Percentiles rank a stretch among this genome's conserved stretches.
Conservation (phyloP, 2,113 vertebrate species). For the Oncorhynchus mykiss region DNA sequence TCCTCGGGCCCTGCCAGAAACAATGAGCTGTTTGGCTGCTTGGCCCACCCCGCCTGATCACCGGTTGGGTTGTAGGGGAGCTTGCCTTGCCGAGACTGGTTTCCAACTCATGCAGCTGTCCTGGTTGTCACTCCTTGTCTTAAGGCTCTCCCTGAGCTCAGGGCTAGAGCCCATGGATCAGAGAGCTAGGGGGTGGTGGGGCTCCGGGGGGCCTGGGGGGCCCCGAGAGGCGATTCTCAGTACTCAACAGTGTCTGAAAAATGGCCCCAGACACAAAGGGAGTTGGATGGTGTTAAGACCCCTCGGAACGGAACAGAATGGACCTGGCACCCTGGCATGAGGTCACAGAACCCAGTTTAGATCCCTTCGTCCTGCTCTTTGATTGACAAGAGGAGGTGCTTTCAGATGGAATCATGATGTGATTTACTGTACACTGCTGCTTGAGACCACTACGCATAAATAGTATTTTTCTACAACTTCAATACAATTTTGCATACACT, state of each 20-base stretch:
- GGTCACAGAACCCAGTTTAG: slow-evolving; percentile 69
- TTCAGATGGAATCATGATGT: slow-evolving; percentile 56
- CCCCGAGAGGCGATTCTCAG: slow-evolving; percentile 40
- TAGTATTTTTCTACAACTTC: too few relatives aligned
- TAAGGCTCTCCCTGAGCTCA: slow-evolving; percentile 74
- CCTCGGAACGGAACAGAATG: slow-evolving; percentile 57
- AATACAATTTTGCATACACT: too few relatives aligned
- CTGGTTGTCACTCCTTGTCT: slow-evolving; percentile 75
- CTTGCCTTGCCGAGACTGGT: slow-evolving; percentile 54
- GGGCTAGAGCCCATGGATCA: slow-evolving; percentile 23
- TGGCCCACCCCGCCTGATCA: slow-evolving; percentile 47
- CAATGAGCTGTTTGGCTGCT: slow-evolving; percentile 68
- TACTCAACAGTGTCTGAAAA: slow-evolving; percentile 55
- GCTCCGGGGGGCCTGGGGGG: slow-evolving; percentile 50
- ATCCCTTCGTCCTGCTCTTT: slow-evolving; percentile 61
- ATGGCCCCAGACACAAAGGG: slow-evolving; percentile 63
- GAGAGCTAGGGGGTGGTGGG: not conserved
- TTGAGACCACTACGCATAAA: not conserved
- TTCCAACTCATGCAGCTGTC: slow-evolving; percentile 74
- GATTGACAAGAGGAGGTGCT: slow-evolving; percentile 61
- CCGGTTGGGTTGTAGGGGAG: slow-evolving; percentile 7
- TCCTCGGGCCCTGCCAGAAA: slow-evolving; percentile 68
- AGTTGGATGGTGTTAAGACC: slow-evolving; percentile 68
- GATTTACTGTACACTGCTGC: slow-evolving; percentile 33
- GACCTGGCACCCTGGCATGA: slow-evolving; percentile 55